phyloP scores from a whole-genome alignment of 2,113 vertebrate genomes.

The Apaloderma vittatum region DNA sequence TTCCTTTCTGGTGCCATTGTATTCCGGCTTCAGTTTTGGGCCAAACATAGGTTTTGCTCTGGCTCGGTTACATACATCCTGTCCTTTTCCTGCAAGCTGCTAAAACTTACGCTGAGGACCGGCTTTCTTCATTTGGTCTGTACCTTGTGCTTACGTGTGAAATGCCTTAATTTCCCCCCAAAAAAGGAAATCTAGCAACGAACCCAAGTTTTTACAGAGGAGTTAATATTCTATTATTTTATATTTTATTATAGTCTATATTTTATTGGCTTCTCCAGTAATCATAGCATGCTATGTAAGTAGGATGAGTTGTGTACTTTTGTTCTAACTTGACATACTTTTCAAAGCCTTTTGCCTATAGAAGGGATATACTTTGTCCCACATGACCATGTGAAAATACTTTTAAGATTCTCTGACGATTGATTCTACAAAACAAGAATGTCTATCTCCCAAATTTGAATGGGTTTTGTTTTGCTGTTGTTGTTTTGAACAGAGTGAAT shows the following conservation, averaged over 20 bases:
- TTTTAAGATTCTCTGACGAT: neutral
- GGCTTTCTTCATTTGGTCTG: neutral
- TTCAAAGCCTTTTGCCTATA: neutral
- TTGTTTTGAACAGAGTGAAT: neutral
- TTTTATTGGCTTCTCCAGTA: neutral
- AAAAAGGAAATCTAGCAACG: neutral
- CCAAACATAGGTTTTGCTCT: neutral
- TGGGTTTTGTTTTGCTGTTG: neutral
- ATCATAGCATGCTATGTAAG: neutral
- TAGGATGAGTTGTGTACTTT: neutral
- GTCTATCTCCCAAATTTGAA: neutral
- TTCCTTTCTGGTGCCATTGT: neutral
- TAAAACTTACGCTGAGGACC: neutral
- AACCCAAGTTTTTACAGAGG: neutral
- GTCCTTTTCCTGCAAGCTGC: neutral
- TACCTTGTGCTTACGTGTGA: neutral
- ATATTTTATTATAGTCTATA: no score
- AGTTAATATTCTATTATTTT: neutral
- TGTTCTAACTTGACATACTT: neutral
- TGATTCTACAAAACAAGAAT: neutral
- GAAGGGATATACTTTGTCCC: neutral
- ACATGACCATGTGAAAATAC: neutral
- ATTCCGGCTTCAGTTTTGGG: neutral
- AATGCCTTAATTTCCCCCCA: neutral
- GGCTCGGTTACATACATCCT: neutral